Evolutionary conservation across 2,113 vertebrate genomes (phyloP).

Genomic region (Grantiella picta): DNA sequence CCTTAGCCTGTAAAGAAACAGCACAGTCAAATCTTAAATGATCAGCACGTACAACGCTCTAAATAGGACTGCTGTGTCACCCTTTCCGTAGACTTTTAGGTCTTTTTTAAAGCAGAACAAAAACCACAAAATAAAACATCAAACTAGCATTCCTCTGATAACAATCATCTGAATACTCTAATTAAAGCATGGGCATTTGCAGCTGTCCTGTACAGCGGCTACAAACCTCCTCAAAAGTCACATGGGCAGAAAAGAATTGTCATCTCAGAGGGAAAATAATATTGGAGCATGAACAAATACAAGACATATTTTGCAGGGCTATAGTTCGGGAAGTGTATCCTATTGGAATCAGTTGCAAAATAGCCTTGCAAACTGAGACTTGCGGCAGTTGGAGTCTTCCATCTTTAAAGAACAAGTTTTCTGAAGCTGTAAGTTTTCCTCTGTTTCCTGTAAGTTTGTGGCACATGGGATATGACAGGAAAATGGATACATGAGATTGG

Average conservation of each 20-base stretch:
- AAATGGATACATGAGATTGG: background rate
- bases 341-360: background rate
- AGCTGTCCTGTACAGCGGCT: fast-evolving
- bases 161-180: background rate
- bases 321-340: background rate
- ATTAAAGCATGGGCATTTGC: background rate
- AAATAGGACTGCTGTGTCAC: background rate
- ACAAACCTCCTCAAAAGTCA: background rate
- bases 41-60: background rate
- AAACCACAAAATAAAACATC: background rate
- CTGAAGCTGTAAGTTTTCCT: background rate
- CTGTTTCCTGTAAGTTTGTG: background rate
- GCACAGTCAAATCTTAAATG: background rate
- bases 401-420: background rate
- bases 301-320: background rate
- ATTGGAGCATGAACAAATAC: background rate
- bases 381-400: background rate
- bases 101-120: background rate
- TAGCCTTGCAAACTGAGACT: background rate
- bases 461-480: background rate
- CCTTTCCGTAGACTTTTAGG: background rate
- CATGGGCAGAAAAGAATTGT: background rate
- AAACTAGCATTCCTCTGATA: background rate
- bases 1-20: background rate
- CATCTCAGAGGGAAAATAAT: background rate